Base-by-base conservation (phyloP, 2,113 vertebrate species). In the Egretta garzetta region DNA sequence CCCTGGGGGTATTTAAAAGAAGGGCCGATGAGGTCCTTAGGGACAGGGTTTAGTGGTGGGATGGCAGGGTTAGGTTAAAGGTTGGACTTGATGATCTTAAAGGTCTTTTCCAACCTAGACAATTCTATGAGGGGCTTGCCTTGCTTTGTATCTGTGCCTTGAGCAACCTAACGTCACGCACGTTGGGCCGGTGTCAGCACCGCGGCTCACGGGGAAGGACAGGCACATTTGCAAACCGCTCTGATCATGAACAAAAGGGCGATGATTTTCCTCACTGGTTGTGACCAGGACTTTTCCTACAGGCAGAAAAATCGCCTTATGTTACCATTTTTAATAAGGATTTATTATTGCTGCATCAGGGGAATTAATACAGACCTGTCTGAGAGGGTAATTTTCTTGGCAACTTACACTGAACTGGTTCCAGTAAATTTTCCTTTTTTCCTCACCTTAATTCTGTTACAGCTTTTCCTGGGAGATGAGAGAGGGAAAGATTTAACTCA, bases 361-460 rank as follows among this genome's bases (percentile, higher is more conserved):
- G 66, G 94, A 76, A 85, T 94, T 92, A 76, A 89, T 68, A 62
- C 74, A 58, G 80, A 30, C 73, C 26, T 1, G 58, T 93, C 94
- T 95, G 95, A 77, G 95, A 93, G 60, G 86, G 88, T 60, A 91
- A 93, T 96, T 94, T 97, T 59, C 80, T 80, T 47, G 18, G 89
- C 80, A 94, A 73, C 37, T 86, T 66, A 64, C 43, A 10, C 41
- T 88, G 74, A 87, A 82, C 21, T 4, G 3, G 55, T 83, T 87
- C 73, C 91, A 70, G 62, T 70, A 70, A 79, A 50, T 96, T 93
- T 76, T 60, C 45, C 66, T 28, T 86, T 89, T 94, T 79, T 58
- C 52, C 53, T 87, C 89, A 90, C 89, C 77, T 93, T 85, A 82
- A 82, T 82, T 96, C 86, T 80, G 35, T 68, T 68, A 63, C 62